Evolutionary conservation across 2,888 invertebrate genomes (phyloP).

Genomic region (Boloria euphrosyne): DNA sequence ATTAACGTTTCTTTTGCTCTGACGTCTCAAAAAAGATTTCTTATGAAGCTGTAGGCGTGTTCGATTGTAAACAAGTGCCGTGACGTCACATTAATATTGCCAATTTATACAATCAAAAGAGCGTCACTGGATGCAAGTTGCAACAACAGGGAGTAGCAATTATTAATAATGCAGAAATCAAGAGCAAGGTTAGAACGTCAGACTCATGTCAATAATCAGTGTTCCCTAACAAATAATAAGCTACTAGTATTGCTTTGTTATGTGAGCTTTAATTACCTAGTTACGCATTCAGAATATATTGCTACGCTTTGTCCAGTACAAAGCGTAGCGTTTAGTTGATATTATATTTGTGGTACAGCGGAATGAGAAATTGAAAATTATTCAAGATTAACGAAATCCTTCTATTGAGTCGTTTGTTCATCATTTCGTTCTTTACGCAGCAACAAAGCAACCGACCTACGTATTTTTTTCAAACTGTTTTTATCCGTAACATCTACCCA

Average conservation of each 20-base stretch:
- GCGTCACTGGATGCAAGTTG: constrained; percentile 28
- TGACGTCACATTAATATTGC: constrained; percentile 24
- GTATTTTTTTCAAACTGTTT: too few species aligned
- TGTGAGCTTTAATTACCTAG: background rate
- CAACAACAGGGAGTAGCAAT: constrained; percentile 15
- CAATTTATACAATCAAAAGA: constrained; percentile 32
- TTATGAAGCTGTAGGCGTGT: constrained; percentile 3
- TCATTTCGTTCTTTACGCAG: too few species aligned
- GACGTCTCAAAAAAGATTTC: constrained; percentile 1
- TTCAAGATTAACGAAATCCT: too few species aligned
- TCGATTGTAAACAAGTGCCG: constrained; percentile 19
- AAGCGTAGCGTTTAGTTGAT: too few species aligned
- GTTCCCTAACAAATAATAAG: too few species aligned
- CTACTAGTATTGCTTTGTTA: background rate
- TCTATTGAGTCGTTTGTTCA: too few species aligned
- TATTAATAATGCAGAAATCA: constrained; percentile 37
- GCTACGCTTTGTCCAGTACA: too few species aligned
- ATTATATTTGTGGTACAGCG: too few species aligned
- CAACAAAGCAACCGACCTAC: too few species aligned
- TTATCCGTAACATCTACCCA: too few species aligned
- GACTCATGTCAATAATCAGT: background rate
- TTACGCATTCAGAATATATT: too few species aligned
- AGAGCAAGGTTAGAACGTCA: constrained; percentile 40
- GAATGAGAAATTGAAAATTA: too few species aligned
- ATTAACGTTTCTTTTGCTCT: background rate